Conservation (phyloP, 1,140 invertebrate genomes). For the Drosophila bocki region DNA sequence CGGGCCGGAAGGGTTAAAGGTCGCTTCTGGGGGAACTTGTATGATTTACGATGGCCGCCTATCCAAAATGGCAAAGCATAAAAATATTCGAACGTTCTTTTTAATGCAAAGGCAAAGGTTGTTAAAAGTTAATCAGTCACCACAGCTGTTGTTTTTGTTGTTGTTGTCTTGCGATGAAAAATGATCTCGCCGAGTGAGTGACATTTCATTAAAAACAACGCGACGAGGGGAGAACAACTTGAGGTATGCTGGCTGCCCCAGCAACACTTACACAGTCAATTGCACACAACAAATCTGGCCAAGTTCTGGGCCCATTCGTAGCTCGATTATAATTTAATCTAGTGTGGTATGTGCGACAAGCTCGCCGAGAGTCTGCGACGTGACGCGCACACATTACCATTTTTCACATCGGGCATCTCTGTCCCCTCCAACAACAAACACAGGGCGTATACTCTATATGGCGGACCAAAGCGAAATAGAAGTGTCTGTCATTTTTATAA, state of each 20-base stretch:
- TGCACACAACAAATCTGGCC: slow-evolving; percentile 77
- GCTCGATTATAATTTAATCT: slow-evolving; percentile 82
- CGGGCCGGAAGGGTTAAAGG: slow-evolving; percentile 57
- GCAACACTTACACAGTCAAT: slow-evolving; percentile 77
- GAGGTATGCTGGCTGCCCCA: slow-evolving; percentile 13
- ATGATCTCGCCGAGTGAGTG: slow-evolving; percentile 63
- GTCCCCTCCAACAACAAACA: slow-evolving; percentile 4
- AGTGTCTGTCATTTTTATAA: slow-evolving; percentile 83
- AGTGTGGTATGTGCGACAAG: slow-evolving; percentile 80
- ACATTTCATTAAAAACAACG: slow-evolving; percentile 75
- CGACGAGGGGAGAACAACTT: background rate
- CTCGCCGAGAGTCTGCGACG: slow-evolving; percentile 47
- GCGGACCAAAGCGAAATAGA: slow-evolving; percentile 64
- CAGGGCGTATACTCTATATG: background rate
- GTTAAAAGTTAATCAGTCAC: slow-evolving; percentile 81
- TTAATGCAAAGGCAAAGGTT: slow-evolving; percentile 59
- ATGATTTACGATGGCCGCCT: slow-evolving; percentile 76
- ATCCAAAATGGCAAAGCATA: slow-evolving; percentile 67
- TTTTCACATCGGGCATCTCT: slow-evolving; percentile 66
- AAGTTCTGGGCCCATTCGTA: slow-evolving; percentile 42
- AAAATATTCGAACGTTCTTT: slow-evolving; percentile 58
- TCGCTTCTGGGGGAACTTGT: slow-evolving; percentile 11
- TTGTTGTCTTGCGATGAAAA: slow-evolving; percentile 60
- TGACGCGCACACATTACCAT: slow-evolving; percentile 70
- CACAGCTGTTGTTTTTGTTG: slow-evolving; percentile 24